phyloP scores from a whole-genome alignment of 2,113 vertebrate genomes.

The Aleadryas rufinucha region DNA sequence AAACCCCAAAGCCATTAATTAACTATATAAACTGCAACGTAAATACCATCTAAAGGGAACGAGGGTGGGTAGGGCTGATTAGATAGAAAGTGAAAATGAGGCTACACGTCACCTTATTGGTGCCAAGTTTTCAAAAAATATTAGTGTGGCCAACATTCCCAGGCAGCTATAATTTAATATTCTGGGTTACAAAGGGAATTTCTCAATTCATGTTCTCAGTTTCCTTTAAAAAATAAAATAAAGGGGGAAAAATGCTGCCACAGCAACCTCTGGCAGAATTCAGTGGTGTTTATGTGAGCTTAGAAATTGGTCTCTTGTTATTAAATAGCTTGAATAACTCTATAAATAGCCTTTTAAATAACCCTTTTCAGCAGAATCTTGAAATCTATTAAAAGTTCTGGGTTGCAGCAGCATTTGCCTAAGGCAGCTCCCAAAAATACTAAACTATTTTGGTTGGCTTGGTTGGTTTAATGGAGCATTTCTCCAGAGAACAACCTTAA shows the following conservation, averaged over 20 bases:
- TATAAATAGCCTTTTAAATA: background rate
- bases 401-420: background rate
- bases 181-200: background rate
- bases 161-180: accelerated
- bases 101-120: background rate
- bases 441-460: background rate
- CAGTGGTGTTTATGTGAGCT: background rate
- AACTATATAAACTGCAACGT: background rate
- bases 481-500: background rate
- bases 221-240: background rate
- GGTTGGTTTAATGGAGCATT: background rate
- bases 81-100: background rate
- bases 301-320: background rate
- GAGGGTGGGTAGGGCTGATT: background rate
- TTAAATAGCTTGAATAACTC: background rate
- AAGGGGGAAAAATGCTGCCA: accelerated
- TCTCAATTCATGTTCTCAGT: background rate
- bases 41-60: background rate
- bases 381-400: background rate
- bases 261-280: background rate
- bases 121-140: background rate
- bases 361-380: background rate
- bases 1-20: background rate
- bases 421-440: background rate
- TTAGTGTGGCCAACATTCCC: background rate